phyloP scores from a whole-genome alignment of 2,888 invertebrate species.

The Rhamnusium bicolor region DNA sequence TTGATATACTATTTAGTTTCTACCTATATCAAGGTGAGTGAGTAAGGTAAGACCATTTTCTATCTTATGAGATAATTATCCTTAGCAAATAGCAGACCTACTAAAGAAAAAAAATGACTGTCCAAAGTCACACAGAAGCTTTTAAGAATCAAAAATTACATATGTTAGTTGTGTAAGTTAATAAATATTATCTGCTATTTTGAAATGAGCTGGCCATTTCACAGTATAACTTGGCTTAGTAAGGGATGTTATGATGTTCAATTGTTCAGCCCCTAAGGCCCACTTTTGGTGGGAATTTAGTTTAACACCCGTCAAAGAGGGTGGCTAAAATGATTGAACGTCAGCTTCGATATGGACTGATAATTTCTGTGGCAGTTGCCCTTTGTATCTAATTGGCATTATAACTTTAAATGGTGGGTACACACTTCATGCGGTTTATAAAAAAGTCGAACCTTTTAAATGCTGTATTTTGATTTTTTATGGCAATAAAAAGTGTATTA shows the following conservation, averaged over 20 bases:
- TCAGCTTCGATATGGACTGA: conserved; percentile 64
- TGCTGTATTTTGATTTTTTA: conserved; percentile 49
- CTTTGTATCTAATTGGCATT: conserved; percentile 63
- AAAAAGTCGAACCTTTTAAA: conserved; percentile 42
- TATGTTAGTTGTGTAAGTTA: neutral
- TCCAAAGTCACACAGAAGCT: neutral
- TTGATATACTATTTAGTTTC: conserved; percentile 45
- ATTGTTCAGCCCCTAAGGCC: conserved; percentile 59
- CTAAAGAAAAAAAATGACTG: too few relatives aligned
- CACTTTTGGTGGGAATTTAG: conserved; percentile 63
- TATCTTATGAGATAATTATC: neutral
- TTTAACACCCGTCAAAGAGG: conserved; percentile 64
- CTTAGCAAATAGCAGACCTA: too few relatives aligned
- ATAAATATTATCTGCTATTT: neutral
- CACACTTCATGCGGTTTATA: conserved; percentile 50
- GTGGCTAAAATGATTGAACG: conserved; percentile 62
- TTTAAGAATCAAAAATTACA: neutral
- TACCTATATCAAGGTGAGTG: neutral
- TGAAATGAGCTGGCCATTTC: neutral
- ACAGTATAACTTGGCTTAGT: neutral
- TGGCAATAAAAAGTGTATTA: conserved; percentile 49
- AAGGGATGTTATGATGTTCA: conserved; percentile 45
- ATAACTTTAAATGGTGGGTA: conserved; percentile 60
- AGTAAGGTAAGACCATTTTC: neutral
- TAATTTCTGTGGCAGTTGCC: conserved; percentile 63